phyloP scores from a whole-genome alignment of 2,888 invertebrate species.

The Myopa tessellatipennis region DNA sequence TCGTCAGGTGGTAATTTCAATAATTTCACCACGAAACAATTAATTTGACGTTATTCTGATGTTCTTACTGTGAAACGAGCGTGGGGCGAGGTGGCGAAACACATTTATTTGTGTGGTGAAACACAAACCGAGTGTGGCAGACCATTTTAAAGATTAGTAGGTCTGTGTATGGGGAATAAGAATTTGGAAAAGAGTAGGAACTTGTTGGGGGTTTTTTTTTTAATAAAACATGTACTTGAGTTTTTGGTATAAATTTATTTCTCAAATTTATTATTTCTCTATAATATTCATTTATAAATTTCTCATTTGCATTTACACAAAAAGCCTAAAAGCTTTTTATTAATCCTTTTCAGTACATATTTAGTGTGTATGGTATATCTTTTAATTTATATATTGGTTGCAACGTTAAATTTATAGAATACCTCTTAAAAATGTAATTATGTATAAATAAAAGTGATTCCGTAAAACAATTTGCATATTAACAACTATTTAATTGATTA shows the following conservation, averaged over 20 bases:
- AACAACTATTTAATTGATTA: constrained; percentile 13
- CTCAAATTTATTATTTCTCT: constrained; percentile 21
- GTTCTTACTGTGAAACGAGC: no score
- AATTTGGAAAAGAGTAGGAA: no score
- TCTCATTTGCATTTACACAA: constrained; percentile 48
- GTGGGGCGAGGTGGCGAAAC: no score
- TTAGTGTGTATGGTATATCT: constrained; percentile 23
- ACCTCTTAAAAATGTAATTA: background rate
- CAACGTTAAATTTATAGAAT: no score
- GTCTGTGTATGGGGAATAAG: no score
- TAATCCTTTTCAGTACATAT: constrained; percentile 41
- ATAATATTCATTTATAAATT: constrained; percentile 34
- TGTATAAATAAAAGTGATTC: constrained; percentile 28
- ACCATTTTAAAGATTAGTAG: no score
- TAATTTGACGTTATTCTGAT: no score
- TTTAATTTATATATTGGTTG: background rate
- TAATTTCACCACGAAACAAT: no score
- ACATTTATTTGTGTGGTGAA: no score
- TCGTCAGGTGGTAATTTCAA: no score
- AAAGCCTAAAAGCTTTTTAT: constrained; percentile 52
- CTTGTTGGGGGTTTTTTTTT: background rate
- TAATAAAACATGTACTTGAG: background rate
- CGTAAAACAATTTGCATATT: constrained; percentile 29
- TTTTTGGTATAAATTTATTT: constrained; percentile 45
- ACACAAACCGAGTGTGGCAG: no score